These are phyloP conservation scores for Odontothrips loti DNA, from an alignment of 2,888 invertebrate species.

Conservation along the genomic window DNA sequence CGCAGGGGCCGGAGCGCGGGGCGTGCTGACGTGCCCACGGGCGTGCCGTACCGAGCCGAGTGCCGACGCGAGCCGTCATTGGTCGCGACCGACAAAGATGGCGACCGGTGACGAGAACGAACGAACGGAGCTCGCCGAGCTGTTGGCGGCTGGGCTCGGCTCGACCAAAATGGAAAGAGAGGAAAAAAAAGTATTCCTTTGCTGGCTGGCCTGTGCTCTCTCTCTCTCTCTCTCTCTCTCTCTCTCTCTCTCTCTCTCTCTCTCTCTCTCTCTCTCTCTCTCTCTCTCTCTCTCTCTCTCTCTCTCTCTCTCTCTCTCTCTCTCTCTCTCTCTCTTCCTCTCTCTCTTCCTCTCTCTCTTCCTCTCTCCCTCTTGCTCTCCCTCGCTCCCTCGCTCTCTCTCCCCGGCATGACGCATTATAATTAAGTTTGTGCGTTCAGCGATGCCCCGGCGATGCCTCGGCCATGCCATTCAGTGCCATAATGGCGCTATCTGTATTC, in stretches of 20 bases:
- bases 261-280: too few species aligned
- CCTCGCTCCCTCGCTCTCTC: too few species aligned
- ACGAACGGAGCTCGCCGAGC: too few species aligned
- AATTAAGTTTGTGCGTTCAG: slow-evolving; percentile 13
- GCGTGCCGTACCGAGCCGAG: background rate
- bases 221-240: too few species aligned
- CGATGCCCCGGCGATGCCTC: background rate
- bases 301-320: too few species aligned
- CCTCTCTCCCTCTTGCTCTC: too few species aligned
- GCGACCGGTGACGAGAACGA: background rate
- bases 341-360: too few species aligned
- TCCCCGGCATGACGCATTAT: background rate
- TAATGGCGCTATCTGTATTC: slow-evolving; percentile 10
- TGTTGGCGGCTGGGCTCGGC: background rate
- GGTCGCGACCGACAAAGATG: slow-evolving; percentile 18
- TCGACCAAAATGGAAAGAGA: background rate
- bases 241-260: too few species aligned
- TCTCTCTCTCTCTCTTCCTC: too few species aligned
- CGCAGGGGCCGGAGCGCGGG: background rate
- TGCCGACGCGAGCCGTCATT: background rate
- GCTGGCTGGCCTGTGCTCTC: too few species aligned
- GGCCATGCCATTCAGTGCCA: background rate
- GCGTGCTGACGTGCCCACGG: background rate
- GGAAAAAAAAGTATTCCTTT: background rate
- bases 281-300: too few species aligned